A percentile compares a stretch with the other conserved stretches of the same genome.
phyloP scores from a whole-genome alignment of 2,888 invertebrate species.

The Alviniconcha strummeri region DNA sequence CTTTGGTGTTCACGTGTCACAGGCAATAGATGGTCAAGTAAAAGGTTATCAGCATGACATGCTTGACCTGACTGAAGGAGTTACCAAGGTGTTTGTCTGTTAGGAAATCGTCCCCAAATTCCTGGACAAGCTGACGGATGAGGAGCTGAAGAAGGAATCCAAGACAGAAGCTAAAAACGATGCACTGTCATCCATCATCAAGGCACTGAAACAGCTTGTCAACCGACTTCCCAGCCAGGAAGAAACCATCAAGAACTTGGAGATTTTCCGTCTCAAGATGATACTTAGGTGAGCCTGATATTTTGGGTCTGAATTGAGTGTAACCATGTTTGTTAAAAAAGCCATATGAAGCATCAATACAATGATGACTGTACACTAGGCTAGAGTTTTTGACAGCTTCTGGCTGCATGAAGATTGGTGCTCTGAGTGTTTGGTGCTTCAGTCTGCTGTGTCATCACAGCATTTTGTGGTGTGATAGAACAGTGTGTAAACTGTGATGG shows the following conservation, averaged over 20 bases:
- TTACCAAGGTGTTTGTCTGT: conserved; percentile 31
- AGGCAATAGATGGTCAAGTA: no score
- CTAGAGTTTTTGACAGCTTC: no score
- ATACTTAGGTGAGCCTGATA: conserved; percentile 79
- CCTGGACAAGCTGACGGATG: conserved; percentile 93
- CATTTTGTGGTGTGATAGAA: background rate
- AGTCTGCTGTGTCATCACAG: background rate
- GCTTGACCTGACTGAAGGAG: no score
- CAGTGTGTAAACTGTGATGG: no score
- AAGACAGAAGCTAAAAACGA: conserved; percentile 96
- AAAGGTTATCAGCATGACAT: no score
- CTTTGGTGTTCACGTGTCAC: no score
- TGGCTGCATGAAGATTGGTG: no score
- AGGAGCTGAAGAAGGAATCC: conserved; percentile 95
- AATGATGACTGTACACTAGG: no score
- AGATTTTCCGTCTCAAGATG: conserved; percentile 97
- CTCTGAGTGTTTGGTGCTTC: background rate
- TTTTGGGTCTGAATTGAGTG: no score
- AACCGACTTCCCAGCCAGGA: conserved; percentile 84
- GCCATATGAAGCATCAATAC: no score
- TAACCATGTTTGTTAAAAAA: no score
- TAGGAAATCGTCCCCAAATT: conserved; percentile 93
- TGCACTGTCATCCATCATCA: conserved; percentile 94
- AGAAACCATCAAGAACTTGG: conserved; percentile 86
- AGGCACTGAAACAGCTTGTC: conserved; percentile 92